Evolutionary conservation across 2,888 invertebrate genomes (phyloP).

Genomic region (Ctenicera cuprea): DNA sequence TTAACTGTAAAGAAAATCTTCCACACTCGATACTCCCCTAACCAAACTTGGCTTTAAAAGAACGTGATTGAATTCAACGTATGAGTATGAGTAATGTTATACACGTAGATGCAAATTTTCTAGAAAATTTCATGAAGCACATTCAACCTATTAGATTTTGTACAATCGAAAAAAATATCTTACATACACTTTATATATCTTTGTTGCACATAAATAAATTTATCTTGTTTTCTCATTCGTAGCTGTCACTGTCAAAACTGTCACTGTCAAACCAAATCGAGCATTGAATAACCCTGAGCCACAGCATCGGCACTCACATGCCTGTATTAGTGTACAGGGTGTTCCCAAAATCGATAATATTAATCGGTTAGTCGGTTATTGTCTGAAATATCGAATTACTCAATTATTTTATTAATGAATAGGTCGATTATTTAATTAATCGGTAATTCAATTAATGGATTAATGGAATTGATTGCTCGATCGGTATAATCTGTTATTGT

Average conservation of each 20-base stretch:
- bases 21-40: background rate
- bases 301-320: too few relatives aligned
- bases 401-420: too few relatives aligned
- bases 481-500: too few relatives aligned
- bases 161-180: background rate
- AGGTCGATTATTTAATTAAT: too few relatives aligned
- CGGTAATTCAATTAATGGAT: too few relatives aligned
- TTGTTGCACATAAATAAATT: background rate
- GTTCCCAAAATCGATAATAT: too few relatives aligned
- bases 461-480: too few relatives aligned
- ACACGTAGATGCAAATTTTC: background rate
- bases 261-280: constrained; percentile 20
- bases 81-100: background rate
- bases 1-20: background rate
- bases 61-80: constrained; percentile 10
- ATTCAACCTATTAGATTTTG: background rate
- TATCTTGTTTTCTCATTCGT: background rate
- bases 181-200: background rate
- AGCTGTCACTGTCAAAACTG: constrained; percentile 17
- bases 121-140: background rate
- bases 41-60: constrained; percentile 15
- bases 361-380: too few relatives aligned
- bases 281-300: too few relatives aligned
- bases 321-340: too few relatives aligned
- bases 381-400: too few relatives aligned